Percentiles rank a stretch among this genome's conserved stretches.
phyloP scores from a whole-genome alignment of 2,113 vertebrate species.

The Bostrychus sinensis region DNA sequence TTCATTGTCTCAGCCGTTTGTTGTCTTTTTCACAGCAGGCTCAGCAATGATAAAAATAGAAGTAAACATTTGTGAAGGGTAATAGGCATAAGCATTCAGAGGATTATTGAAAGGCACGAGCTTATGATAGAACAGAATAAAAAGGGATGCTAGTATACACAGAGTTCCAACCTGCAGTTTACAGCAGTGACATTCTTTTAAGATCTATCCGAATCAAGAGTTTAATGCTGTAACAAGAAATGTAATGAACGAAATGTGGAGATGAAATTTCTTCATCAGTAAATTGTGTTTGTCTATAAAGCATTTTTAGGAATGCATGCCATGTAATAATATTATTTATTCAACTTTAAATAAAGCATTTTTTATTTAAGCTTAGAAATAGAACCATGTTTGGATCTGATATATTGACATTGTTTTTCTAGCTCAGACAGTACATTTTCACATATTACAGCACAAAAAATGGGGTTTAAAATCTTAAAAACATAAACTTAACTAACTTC shows the following conservation, averaged over 20 bases:
- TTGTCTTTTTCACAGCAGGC: constrained; percentile 11
- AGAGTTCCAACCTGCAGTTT: background rate
- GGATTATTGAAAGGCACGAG: background rate
- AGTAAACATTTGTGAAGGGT: constrained; percentile 11
- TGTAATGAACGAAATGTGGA: background rate
- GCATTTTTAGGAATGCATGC: background rate
- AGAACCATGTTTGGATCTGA: too few relatives aligned
- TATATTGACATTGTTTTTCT: too few relatives aligned
- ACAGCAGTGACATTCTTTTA: background rate
- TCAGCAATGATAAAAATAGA: constrained; percentile 6
- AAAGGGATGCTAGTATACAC: background rate
- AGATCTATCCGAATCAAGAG: background rate
- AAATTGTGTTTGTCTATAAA: background rate
- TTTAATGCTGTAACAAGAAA: background rate
- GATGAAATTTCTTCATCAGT: background rate
- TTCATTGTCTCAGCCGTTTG: background rate
- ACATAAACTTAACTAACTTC: background rate
- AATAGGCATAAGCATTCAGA: background rate
- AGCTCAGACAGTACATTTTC: background rate
- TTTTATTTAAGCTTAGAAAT: too few relatives aligned
- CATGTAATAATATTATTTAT: background rate
- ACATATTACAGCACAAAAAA: background rate
- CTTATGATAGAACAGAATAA: background rate
- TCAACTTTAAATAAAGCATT: too few relatives aligned
- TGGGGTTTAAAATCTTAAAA: too few relatives aligned